phyloP scores from a whole-genome alignment of 2,888 invertebrate species.

The Balanococcus diminutus region DNA sequence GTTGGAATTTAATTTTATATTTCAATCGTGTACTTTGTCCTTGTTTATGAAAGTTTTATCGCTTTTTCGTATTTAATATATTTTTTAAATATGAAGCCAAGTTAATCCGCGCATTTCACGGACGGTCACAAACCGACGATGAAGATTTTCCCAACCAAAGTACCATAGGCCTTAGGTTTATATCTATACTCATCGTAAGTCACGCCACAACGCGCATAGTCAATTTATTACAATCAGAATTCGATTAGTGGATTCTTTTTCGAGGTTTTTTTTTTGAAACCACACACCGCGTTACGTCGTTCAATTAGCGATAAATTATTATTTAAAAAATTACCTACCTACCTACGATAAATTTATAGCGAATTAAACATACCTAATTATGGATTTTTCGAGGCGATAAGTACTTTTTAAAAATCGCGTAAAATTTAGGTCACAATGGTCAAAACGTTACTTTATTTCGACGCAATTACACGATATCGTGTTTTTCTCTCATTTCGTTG shows the following conservation, averaged over 20 bases:
- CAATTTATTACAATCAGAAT: neutral
- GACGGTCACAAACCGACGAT: slow-evolving; percentile 5
- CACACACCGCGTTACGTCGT: neutral
- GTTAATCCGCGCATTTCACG: slow-evolving; percentile 24
- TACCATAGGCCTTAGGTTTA: neutral
- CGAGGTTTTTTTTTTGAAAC: neutral
- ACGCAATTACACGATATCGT: slow-evolving; percentile 40
- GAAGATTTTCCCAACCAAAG: neutral
- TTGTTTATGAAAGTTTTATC: slow-evolving; percentile 42
- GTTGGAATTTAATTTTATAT: slow-evolving; percentile 55
- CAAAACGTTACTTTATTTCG: slow-evolving; percentile 36
- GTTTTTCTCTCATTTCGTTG: slow-evolving; percentile 45
- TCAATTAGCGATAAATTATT: neutral
- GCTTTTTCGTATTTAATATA: slow-evolving; percentile 35
- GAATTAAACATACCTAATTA: neutral
- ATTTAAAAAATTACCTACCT: slow-evolving; percentile 16
- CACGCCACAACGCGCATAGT: neutral
- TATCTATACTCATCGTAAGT: no score
- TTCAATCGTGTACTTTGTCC: slow-evolving; percentile 46
- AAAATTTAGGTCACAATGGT: slow-evolving; percentile 36
- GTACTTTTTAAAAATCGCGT: neutral
- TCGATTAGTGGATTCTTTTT: neutral
- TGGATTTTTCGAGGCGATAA: neutral
- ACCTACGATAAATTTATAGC: neutral
- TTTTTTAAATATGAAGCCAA: slow-evolving; percentile 30